These are phyloP conservation scores for Platorchestia sp. DNA, from an alignment of 1,140 invertebrate species.

Conservation along the genomic window DNA sequence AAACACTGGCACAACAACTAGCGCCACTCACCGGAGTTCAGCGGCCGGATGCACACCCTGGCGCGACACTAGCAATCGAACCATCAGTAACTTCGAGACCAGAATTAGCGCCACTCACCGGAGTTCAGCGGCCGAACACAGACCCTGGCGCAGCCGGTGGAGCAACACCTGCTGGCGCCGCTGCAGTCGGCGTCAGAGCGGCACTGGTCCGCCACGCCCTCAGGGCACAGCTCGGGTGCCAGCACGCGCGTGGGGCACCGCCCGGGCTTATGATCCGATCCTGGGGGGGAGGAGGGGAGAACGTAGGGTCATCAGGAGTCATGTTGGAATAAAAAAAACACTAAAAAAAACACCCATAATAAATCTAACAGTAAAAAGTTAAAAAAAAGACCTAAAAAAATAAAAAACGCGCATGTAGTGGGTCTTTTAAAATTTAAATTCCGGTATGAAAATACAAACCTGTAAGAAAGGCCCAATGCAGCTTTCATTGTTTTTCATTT, in stretches of 20 bases:
- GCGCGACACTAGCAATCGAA: conserved; percentile 67
- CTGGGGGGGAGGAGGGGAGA: background rate
- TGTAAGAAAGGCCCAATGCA: too few species aligned
- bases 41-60: conserved; percentile 67
- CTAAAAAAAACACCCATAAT: too few species aligned
- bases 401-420: too few species aligned
- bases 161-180: conserved; percentile 68
- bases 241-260: conserved; percentile 66
- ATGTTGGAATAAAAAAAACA: too few species aligned
- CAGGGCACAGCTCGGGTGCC: conserved; percentile 65
- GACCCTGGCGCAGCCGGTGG: conserved; percentile 68
- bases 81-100: background rate
- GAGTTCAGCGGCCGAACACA: conserved; percentile 67
- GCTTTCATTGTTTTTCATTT: too few species aligned
- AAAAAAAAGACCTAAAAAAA: too few species aligned
- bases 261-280: conserved; percentile 59
- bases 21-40: conserved; percentile 67
- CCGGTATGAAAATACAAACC: too few species aligned
- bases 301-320: too few species aligned
- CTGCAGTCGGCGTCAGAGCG: conserved; percentile 67
- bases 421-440: too few species aligned
- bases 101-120: conserved; percentile 63
- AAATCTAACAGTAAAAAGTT: too few species aligned
- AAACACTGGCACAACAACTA: background rate
- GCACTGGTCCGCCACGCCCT: conserved; percentile 67